Conservation (phyloP, 2,888 invertebrate genomes). For the Siphlonurus alternatus region DNA sequence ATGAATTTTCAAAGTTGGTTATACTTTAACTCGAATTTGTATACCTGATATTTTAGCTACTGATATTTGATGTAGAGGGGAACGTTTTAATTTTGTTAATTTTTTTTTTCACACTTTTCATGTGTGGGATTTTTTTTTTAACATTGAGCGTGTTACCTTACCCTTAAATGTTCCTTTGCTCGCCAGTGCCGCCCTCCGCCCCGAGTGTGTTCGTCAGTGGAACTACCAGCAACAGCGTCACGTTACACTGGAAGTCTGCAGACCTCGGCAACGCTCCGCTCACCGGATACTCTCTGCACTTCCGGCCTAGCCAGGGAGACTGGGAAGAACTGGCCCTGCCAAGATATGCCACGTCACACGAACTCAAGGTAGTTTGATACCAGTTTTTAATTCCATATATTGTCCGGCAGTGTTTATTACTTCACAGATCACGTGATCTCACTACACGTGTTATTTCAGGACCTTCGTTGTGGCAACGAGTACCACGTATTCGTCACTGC, state of each 20-base stretch:
- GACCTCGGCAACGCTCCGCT: conserved; percentile 50
- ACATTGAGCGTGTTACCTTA: too few relatives aligned
- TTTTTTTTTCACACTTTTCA: too few relatives aligned
- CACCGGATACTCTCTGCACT: conserved; percentile 48
- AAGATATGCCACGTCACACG: conserved; percentile 46
- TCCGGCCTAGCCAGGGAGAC: conserved; percentile 44
- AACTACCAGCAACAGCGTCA: conserved; percentile 55
- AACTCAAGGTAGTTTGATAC: conserved; percentile 35
- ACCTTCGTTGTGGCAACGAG: conserved; percentile 50
- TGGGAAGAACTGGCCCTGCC: conserved; percentile 45
- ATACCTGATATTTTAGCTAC: too few relatives aligned
- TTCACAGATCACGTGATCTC: neutral
- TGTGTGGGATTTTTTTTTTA: too few relatives aligned
- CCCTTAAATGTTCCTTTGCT: too few relatives aligned
- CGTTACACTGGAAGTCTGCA: conserved; percentile 57
- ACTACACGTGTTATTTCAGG: conserved; percentile 22
- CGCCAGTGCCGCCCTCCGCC: conserved; percentile 55
- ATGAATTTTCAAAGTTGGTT: too few relatives aligned
- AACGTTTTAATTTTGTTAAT: too few relatives aligned
- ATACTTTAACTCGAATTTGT: too few relatives aligned
- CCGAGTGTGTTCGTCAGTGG: conserved; percentile 57
- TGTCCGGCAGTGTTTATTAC: neutral
- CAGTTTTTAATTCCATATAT: neutral
- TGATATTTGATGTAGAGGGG: too few relatives aligned
- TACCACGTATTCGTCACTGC: conserved; percentile 53